A percentile compares a stretch with the other conserved stretches of the same genome.
These are phyloP conservation scores for Ailurus styani DNA, from an alignment of 2,113 vertebrate species.

Conservation along the genomic window DNA sequence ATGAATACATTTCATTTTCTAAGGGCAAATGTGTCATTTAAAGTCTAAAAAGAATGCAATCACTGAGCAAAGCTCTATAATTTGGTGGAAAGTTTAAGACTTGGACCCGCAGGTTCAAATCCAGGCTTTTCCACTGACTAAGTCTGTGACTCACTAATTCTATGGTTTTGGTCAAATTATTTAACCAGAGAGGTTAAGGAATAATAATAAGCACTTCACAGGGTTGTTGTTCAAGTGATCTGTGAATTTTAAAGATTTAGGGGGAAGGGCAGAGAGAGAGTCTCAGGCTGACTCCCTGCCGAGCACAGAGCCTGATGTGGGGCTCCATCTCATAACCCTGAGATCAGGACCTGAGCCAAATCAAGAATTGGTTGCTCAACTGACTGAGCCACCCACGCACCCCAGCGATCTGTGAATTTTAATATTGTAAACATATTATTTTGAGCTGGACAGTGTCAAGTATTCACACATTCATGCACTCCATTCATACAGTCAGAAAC, in stretches of 20 bases:
- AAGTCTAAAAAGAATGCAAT: neutral
- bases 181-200: neutral
- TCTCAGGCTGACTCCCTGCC: neutral
- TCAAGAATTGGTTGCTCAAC: neutral
- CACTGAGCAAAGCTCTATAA: neutral
- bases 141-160: neutral
- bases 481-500: neutral
- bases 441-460: neutral
- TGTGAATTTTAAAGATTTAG: neutral
- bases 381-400: neutral
- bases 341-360: neutral
- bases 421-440: neutral
- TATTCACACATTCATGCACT: neutral
- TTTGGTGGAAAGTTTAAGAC: neutral
- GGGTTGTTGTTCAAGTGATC: neutral
- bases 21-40: neutral
- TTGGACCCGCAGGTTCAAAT: constrained; percentile 8
- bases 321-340: neutral
- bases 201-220: neutral
- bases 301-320: neutral
- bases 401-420: neutral
- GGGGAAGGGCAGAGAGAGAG: neutral
- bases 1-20: neutral
- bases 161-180: neutral
- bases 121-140: neutral